Evolutionary conservation across 2,797 vertebrate species (phyloP).

Genomic region (Chanos chanos): DNA sequence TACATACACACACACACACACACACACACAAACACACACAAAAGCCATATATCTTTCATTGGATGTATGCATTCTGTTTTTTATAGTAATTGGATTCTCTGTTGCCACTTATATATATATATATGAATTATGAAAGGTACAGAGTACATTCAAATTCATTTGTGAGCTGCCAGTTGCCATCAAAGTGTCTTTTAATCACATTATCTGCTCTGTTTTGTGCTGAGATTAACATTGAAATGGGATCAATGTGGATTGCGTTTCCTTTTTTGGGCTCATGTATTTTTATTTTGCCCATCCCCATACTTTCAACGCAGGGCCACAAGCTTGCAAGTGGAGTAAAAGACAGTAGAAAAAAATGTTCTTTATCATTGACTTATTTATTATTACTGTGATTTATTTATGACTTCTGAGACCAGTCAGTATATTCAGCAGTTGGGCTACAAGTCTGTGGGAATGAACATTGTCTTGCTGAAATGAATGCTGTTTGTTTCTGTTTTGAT

Average conservation of each 20-base stretch:
- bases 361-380: background rate
- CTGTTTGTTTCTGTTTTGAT: too few relatives aligned
- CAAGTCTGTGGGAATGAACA: too few relatives aligned
- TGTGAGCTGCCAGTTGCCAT: constrained; percentile 45
- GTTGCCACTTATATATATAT: constrained; percentile 22
- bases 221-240: constrained; percentile 48
- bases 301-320: constrained; percentile 39
- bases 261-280: constrained; percentile 37
- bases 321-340: constrained; percentile 18
- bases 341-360: constrained; percentile 17
- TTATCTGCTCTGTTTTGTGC: constrained; percentile 47
- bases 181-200: constrained; percentile 48
- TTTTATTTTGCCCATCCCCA: constrained; percentile 27
- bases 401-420: too few relatives aligned
- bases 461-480: too few relatives aligned
- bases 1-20: too few relatives aligned
- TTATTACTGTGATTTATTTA: background rate
- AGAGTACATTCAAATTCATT: constrained; percentile 35
- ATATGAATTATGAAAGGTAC: constrained; percentile 37
- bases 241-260: constrained; percentile 48
- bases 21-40: too few relatives aligned
- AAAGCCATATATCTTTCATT: too few relatives aligned
- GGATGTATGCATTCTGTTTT: constrained; percentile 29
- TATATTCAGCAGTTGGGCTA: too few relatives aligned
- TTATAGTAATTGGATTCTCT: constrained; percentile 40